Conservation (phyloP, 2,113 vertebrate genomes). For the Semnopithecus entellus region DNA sequence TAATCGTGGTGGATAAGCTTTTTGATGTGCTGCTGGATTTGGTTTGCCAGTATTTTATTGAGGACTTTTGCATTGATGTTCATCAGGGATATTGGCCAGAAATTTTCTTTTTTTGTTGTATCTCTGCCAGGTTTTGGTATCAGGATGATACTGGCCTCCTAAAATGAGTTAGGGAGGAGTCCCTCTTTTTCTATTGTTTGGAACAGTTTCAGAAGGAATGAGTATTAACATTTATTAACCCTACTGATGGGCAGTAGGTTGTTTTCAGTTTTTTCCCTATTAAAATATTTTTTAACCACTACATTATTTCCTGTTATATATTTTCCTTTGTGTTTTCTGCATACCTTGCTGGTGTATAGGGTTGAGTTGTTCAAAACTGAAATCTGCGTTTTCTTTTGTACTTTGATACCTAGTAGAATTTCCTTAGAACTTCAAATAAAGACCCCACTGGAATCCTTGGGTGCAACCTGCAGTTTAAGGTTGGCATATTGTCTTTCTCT, state of each 20-base stretch:
- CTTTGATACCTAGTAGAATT: not conserved
- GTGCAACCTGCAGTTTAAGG: not conserved
- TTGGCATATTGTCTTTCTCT: not conserved
- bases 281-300: not conserved
- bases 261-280: constrained; percentile 1
- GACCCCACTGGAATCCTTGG: not conserved
- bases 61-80: too few species aligned
- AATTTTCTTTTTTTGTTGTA: too few species aligned
- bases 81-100: too few species aligned
- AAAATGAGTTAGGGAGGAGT: too few species aligned
- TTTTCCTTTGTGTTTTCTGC: not conserved
- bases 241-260: not conserved
- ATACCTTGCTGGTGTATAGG: not conserved
- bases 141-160: too few species aligned
- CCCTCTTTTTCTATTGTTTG: too few species aligned
- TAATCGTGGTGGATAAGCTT: too few species aligned
- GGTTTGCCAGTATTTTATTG: too few species aligned
- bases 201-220: too few species aligned
- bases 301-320: not conserved
- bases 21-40: too few species aligned
- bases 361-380: constrained; percentile 4
- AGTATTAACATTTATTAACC: constrained; percentile 1
- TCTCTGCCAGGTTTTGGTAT: too few species aligned
- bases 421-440: not conserved
- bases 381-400: not conserved